A percentile compares a stretch with the other conserved stretches of the same genome.
phyloP scores from a whole-genome alignment of 2,797 vertebrate genomes.

The Coreius guichenoti region DNA sequence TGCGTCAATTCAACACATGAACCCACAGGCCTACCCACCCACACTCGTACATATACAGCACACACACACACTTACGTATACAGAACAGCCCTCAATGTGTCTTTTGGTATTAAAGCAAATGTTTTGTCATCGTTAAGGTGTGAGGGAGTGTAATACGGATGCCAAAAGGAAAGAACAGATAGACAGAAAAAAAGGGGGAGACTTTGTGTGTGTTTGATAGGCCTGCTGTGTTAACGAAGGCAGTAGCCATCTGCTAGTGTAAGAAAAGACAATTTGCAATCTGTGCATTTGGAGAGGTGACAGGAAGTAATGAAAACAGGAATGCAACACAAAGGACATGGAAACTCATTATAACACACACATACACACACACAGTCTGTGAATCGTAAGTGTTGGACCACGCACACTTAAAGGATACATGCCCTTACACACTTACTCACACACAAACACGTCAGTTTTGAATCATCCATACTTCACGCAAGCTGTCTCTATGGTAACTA shows the following conservation, averaged over 20 bases:
- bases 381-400: conserved; percentile 42
- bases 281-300: conserved; percentile 79
- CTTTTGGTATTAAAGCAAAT: conserved; percentile 34
- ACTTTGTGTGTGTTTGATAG: conserved; percentile 52
- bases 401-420: conserved; percentile 52
- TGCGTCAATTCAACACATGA: conserved; percentile 49
- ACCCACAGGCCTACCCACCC: conserved; percentile 50
- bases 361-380: conserved; percentile 16
- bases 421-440: conserved; percentile 52
- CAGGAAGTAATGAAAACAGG: conserved; percentile 74
- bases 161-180: conserved; percentile 9
- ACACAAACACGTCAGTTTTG: conserved; percentile 60
- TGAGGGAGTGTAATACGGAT: conserved; percentile 16
- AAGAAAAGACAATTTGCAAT: conserved; percentile 78
- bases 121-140: conserved; percentile 18
- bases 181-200: conserved; percentile 6
- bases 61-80: conserved; percentile 44
- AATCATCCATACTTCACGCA: conserved; percentile 69
- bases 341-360: conserved; percentile 46
- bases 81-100: conserved; percentile 27
- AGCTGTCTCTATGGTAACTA: conserved; percentile 83
- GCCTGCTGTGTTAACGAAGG: conserved; percentile 59
- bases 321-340: conserved; percentile 59
- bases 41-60: conserved; percentile 29
- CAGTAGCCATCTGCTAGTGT: conserved; percentile 75